Conservation (phyloP, 1,140 invertebrate genomes). For the Camponotus floridanus region DNA sequence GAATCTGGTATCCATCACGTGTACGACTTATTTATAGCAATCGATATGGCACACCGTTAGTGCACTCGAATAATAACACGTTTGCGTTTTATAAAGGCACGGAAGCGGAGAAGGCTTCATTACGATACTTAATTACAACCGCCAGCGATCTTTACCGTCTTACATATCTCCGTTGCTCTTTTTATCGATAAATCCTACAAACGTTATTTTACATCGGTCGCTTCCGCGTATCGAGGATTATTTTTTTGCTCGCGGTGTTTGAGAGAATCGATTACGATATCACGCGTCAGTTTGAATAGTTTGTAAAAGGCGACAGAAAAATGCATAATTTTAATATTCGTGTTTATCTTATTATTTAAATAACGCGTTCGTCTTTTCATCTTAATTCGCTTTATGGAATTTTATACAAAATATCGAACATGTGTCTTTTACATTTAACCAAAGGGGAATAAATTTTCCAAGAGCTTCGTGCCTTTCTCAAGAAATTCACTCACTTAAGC, state of each 20-base stretch:
- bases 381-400: background rate
- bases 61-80: slow-evolving; percentile 37
- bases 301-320: background rate
- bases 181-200: slow-evolving; percentile 32
- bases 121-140: slow-evolving; percentile 40
- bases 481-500: background rate
- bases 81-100: slow-evolving; percentile 39
- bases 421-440: background rate
- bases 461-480: background rate
- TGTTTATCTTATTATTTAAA: background rate
- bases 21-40: slow-evolving; percentile 44
- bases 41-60: slow-evolving; percentile 22
- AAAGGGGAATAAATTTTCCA: background rate
- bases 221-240: slow-evolving; percentile 23
- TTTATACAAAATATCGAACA: background rate
- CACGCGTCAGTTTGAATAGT: background rate
- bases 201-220: slow-evolving; percentile 22
- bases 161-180: background rate
- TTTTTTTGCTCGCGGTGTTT: background rate
- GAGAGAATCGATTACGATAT: background rate
- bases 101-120: slow-evolving; percentile 32
- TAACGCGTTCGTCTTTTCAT: background rate
- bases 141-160: slow-evolving; percentile 32
- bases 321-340: background rate
- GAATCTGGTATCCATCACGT: background rate